Percentiles rank a stretch among this genome's conserved stretches.
Conservation (phyloP, 2,113 vertebrate genomes). For the Tursiops truncatus region DNA sequence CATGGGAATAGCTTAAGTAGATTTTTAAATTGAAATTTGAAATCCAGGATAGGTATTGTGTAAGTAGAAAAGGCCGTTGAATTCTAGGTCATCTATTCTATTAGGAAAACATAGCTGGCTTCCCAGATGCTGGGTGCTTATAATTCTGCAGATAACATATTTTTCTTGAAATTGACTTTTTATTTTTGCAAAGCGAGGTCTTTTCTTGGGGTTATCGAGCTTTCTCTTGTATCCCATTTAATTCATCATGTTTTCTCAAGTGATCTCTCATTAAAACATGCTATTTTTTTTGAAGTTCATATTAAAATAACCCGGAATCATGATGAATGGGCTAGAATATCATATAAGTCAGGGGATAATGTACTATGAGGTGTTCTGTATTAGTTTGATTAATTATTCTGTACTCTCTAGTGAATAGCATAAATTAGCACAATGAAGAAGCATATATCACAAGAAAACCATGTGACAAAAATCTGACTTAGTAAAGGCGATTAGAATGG, state of each 20-base stretch:
- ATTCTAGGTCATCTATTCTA: background rate
- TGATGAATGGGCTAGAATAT: background rate
- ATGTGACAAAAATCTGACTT: background rate
- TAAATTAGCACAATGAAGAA: background rate
- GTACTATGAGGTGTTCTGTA: background rate
- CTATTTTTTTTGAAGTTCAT: background rate
- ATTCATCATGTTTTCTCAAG: slow-evolving; percentile 20
- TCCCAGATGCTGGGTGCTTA: slow-evolving; percentile 10
- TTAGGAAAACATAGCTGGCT: slow-evolving; percentile 17
- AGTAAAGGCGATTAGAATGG: background rate
- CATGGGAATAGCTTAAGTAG: background rate
- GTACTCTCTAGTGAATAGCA: background rate
- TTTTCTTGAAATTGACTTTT: background rate
- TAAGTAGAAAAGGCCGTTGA: background rate
- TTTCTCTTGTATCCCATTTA: background rate
- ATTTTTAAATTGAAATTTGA: background rate
- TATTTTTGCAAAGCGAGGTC: background rate
- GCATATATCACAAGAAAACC: background rate
- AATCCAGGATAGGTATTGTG: background rate
- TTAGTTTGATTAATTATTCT: background rate
- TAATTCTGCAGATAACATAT: slow-evolving; percentile 10
- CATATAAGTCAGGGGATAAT: background rate
- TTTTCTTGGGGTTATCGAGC: background rate
- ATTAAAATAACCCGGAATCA: slow-evolving; percentile 14
- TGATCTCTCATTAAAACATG: background rate